Percentiles rank a stretch among this genome's conserved stretches.
These are phyloP conservation scores for Turdus rufiventris DNA, from an alignment of 2,113 vertebrate genomes.

Conservation along the genomic window DNA sequence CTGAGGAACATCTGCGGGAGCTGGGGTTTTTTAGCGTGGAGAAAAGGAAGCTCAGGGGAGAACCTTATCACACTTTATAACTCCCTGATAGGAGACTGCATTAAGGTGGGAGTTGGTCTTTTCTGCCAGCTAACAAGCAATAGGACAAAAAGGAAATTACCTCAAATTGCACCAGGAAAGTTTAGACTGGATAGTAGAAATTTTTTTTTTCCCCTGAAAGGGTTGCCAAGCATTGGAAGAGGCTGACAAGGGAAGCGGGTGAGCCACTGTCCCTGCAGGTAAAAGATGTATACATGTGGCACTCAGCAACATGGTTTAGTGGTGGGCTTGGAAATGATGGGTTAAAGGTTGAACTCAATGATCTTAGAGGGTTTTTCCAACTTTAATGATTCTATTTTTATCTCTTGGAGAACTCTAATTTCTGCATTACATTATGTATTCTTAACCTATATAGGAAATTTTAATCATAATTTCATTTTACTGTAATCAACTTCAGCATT, in stretches of 20 bases:
- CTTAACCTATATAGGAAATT: not conserved
- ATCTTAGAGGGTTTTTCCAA: not conserved
- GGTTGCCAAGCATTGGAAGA: not conserved
- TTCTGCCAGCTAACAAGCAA: not conserved
- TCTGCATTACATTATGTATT: not conserved
- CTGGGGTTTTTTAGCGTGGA: not conserved
- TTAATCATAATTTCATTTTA: not conserved
- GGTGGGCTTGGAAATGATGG: not conserved
- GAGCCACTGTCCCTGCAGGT: no score
- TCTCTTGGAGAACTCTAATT: not conserved
- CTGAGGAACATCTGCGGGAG: not conserved
- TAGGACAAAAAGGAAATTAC: not conserved
- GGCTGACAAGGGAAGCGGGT: not conserved
- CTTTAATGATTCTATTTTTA: not conserved
- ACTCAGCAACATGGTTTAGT: not conserved
- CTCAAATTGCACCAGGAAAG: not conserved
- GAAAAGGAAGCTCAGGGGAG: not conserved
- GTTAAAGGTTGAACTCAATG: rapidly evolving
- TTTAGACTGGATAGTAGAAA: not conserved
- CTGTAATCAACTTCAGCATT: not conserved
- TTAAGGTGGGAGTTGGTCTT: no score
- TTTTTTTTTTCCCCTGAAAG: not conserved
- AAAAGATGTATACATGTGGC: not conserved
- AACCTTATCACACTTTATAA: not conserved
- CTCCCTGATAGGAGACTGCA: no score